These are phyloP conservation scores for Pandemis heparana DNA, from an alignment of 2,888 invertebrate genomes.

Conservation along the genomic window DNA sequence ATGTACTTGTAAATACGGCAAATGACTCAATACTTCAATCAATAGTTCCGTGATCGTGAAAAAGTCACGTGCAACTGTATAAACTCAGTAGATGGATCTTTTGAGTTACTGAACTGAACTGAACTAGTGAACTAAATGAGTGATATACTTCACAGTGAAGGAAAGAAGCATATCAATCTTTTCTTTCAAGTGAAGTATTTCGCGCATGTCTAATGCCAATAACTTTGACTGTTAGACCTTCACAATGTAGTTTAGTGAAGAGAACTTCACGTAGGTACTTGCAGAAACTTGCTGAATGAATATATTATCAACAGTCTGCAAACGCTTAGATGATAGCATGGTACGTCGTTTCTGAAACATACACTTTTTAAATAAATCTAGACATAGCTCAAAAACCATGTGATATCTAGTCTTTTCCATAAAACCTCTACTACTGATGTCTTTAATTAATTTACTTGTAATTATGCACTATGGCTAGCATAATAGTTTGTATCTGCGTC, in stretches of 20 bases:
- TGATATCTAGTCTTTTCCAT: constrained; percentile 84
- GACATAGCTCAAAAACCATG: constrained; percentile 81
- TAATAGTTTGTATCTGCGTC: constrained; percentile 20
- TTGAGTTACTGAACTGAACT: no score
- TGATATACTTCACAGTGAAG: no score
- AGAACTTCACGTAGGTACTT: background rate
- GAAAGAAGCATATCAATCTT: no score
- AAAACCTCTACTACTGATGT: constrained; percentile 50
- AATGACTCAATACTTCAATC: no score
- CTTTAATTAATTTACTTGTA: constrained; percentile 31
- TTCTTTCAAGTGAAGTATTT: no score
- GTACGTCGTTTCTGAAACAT: constrained; percentile 55
- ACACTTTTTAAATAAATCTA: constrained; percentile 51
- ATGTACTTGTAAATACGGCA: no score
- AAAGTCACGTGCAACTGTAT: no score
- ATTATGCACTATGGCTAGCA: constrained; percentile 22
- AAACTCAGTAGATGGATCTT: no score
- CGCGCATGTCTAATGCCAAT: no score
- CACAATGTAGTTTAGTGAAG: background rate
- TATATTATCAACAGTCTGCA: constrained; percentile 11
- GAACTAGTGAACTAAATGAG: no score
- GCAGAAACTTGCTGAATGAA: background rate
- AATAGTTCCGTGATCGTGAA: no score
- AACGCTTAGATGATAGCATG: background rate
- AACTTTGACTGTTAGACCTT: background rate